Conservation (phyloP, 2,113 vertebrate genomes). For the Oostethus manadensis region DNA sequence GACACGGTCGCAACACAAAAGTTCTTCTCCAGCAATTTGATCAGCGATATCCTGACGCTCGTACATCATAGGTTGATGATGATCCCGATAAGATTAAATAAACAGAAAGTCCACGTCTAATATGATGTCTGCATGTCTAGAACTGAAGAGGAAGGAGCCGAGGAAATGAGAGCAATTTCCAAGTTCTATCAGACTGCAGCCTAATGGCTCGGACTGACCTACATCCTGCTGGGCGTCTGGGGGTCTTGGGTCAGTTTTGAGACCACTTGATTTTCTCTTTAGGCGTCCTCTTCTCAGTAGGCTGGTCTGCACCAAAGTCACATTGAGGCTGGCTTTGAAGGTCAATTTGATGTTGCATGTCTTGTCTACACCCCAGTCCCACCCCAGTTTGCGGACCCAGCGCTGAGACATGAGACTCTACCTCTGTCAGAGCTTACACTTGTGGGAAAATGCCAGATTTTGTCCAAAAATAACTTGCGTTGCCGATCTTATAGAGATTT, state of each 20-base stretch:
- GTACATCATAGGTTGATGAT: not conserved
- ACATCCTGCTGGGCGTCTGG: slow-evolving; percentile 49
- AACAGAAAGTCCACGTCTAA: slow-evolving; percentile 13
- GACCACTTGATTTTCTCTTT: slow-evolving; percentile 23
- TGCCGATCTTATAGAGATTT: too few species aligned
- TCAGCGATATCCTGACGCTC: not conserved
- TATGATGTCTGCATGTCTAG: slow-evolving; percentile 27
- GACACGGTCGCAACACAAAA: too few species aligned
- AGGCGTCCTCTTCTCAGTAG: slow-evolving; percentile 15
- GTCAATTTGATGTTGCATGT: not conserved
- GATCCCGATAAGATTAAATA: slow-evolving; percentile 3
- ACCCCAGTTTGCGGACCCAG: not conserved
- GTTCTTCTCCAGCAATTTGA: too few species aligned
- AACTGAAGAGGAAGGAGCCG: slow-evolving; percentile 56
- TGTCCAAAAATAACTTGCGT: too few species aligned
- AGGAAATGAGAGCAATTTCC: slow-evolving; percentile 67
- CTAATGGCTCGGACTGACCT: slow-evolving; percentile 30
- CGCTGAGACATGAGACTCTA: too few species aligned
- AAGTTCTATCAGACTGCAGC: slow-evolving; percentile 35
- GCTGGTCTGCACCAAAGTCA: slow-evolving; percentile 10
- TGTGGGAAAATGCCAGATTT: too few species aligned
- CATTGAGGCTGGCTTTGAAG: not conserved
- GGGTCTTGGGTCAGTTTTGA: slow-evolving; percentile 20
- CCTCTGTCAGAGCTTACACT: too few species aligned
- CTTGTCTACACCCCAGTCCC: not conserved